Evolutionary conservation across 2,888 invertebrate species (phyloP), one percentile per base, ranked within the genome.

Genomic region (Odontocerum albicorne): DNA sequence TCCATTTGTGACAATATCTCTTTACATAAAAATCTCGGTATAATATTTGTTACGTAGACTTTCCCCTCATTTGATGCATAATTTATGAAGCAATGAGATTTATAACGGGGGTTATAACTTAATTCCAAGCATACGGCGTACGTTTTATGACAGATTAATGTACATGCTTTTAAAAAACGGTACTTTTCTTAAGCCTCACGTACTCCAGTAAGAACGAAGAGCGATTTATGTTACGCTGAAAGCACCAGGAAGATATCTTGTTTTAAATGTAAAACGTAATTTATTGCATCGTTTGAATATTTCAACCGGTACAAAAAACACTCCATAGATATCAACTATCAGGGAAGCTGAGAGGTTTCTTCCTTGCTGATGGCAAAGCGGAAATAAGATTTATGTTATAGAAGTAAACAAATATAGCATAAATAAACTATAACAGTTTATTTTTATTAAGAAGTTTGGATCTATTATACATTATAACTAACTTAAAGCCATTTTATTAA

Each of bases 51-150:
- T 31, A 43, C 16, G 32, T 27, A 43, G 44, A 16, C 38, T 19
- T 27, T 36, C 40, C 39, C 21, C 35, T 40, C 55, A 46, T 59
- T 51, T 54, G 36, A 51, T 59, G 55, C 46, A 55, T 55, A 53
- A 55, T 59, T 59, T 55, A 59, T 59, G 58, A 51, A 51, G 44
- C 20, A 38, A 40, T 40, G 40, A 54, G 54, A 54, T 54, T 54
- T 47, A 54, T 33, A 20, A 54, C 21, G 17, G 40, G 32, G 35
- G 47, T 54, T 54, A 54, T 47, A 47, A 47, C 42, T 54, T 54
- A 54, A 54, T 54, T 47, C 54, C 43, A 20, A 40, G 21, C 52
- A 33, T 33, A 17, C 16, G 17, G 47, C 54, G 42, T 46, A 54
- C 47, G 45, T 53, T 54, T 42, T 47, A 47, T 27, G 47, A 54